These are phyloP conservation scores for Heliconius congener DNA, from an alignment of 1,140 invertebrate genomes.

Conservation along the genomic window DNA sequence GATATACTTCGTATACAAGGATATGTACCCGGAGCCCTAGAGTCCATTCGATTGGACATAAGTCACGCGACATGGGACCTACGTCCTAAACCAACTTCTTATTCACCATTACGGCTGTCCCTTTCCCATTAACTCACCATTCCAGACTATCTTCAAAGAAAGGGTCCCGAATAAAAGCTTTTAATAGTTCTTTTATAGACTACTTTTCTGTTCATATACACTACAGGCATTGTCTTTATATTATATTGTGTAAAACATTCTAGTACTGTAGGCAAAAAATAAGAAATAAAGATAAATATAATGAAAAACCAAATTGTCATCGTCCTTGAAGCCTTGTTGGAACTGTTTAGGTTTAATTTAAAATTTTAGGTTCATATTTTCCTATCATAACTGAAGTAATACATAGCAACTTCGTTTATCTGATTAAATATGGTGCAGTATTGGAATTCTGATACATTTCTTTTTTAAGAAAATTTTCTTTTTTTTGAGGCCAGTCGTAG, in stretches of 20 bases:
- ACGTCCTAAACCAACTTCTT: slow-evolving; percentile 29
- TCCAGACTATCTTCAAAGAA: slow-evolving; percentile 21
- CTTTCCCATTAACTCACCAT: slow-evolving; percentile 30
- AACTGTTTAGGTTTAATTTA: no score
- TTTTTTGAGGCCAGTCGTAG: no score
- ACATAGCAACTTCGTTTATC: no score
- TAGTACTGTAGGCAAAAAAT: not conserved
- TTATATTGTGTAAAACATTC: not conserved
- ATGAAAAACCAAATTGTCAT: not conserved
- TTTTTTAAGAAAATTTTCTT: no score
- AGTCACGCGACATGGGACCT: slow-evolving; percentile 15
- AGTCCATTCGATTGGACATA: slow-evolving; percentile 21
- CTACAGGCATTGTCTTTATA: not conserved
- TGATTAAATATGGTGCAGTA: no score
- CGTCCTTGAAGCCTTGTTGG: no score
- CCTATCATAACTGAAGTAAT: no score
- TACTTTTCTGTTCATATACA: not conserved
- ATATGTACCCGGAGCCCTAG: not conserved
- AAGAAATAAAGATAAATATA: not conserved
- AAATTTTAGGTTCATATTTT: no score
- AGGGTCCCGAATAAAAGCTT: slow-evolving; percentile 31
- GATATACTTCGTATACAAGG: not conserved
- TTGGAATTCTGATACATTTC: no score
- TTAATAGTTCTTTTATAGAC: slow-evolving; percentile 30
- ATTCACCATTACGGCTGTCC: slow-evolving; percentile 33